Base-by-base conservation (phyloP, 2,113 vertebrate genomes). In the Semicossyphus pulcher region DNA sequence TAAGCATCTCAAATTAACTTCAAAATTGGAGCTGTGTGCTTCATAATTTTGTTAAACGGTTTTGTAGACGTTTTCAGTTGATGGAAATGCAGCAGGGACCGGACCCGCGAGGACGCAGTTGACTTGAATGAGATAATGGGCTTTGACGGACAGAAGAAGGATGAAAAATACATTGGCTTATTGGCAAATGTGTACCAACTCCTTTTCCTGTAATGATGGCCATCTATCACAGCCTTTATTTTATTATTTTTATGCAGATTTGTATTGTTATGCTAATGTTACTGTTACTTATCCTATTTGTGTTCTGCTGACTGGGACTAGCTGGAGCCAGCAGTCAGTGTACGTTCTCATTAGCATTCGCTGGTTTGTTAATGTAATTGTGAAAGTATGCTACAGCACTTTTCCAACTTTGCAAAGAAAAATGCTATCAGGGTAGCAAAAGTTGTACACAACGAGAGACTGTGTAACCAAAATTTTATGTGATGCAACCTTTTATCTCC, bases 191-290 rank as follows among this genome's bases (percentile, higher is more conserved):
- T 52, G 34, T 54, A 77, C 48, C 64, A 44, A 14, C 54, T 67
- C 60, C 36, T 68, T 64, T 65, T 51, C 49, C 15, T 62, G 15
- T 80, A 70, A 84, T 78, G 76, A 63, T 26, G 64, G 32, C 63
- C 76, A 84, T 87, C 81, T 53, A 85, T 85, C 84, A 85, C 18
- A 16, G 37, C 9, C 7, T 45, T 72, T 34, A 71, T 80, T 74
- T 81, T 32, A 71, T 76, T 70, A 72, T 62, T 86, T 81, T 65
- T 57, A 79, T 66, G 76, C n/a, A 80, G 53, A 81, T 81, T 62
- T 73, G 64, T 47, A 75, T 86, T 88, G 74, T 85, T 72, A 72
- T 81, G 77, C 47, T 76, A 80, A 85, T 70, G 54, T 57, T 56
- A 57, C 47, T 48, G 56, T 62, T 63, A 69, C 53, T 75, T 76